These are phyloP conservation scores for Aphrocallistes beatrix DNA, from an alignment of 37 sponge, comb jelly and placozoan genomes.

Conservation along the genomic window DNA sequence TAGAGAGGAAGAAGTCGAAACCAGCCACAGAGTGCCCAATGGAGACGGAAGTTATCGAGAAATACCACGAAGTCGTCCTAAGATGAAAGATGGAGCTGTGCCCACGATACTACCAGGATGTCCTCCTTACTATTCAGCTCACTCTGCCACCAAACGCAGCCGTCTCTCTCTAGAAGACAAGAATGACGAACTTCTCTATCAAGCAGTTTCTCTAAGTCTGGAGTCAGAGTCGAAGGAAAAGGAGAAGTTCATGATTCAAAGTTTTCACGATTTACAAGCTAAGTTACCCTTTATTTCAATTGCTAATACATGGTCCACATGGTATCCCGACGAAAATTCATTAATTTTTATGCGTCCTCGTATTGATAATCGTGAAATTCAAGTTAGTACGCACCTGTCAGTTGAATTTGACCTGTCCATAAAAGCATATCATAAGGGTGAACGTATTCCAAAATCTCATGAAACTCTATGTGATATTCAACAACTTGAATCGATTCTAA, in stretches of 20 bases:
- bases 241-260: not conserved
- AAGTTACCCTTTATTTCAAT: not conserved
- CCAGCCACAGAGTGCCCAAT: not conserved
- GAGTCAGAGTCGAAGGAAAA: not conserved
- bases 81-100: not conserved
- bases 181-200: not conserved
- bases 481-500: not conserved
- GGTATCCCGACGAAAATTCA: not conserved
- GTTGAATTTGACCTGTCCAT: not conserved
- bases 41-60: not conserved
- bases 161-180: not conserved
- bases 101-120: not conserved
- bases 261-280: constrained; percentile 10
- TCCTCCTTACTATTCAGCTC: not conserved
- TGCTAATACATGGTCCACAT: not conserved
- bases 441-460: not conserved
- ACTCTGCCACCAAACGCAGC: not conserved
- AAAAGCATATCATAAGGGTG: not conserved
- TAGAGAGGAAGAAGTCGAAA: not conserved
- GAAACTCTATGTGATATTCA: not conserved
- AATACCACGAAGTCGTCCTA: not conserved
- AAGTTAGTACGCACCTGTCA: constrained; percentile 1
- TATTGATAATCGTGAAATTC: not conserved
- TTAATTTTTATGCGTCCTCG: not conserved
- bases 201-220: not conserved